Conservation (phyloP, 2,888 invertebrate genomes). For the Palloptera scutellata region DNA sequence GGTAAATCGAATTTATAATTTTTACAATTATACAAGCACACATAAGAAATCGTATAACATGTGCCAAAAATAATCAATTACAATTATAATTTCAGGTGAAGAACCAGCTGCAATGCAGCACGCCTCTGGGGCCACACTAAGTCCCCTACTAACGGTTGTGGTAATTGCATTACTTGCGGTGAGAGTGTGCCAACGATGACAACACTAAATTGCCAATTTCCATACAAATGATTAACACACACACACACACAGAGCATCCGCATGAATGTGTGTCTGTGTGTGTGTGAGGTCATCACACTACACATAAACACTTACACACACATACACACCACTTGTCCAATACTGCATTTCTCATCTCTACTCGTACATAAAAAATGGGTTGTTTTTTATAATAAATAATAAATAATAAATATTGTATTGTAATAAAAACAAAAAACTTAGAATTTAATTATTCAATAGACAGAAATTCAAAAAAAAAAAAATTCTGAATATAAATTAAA, state of each 20-base stretch:
- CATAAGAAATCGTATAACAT: neutral
- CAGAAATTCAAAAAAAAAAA: conserved; percentile 39
- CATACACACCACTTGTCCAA: conserved; percentile 48
- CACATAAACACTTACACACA: conserved; percentile 21
- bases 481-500: conserved; percentile 21
- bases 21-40: neutral
- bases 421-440: neutral
- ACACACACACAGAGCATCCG: neutral
- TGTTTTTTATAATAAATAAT: conserved; percentile 53
- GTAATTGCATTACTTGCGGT: conserved; percentile 52
- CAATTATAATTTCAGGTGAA: conserved; percentile 52
- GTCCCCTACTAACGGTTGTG: conserved; percentile 56
- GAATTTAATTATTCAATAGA: conserved; percentile 33
- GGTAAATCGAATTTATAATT: conserved; percentile 67
- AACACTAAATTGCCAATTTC: conserved; percentile 37
- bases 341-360: conserved; percentile 57
- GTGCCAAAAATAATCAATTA: neutral
- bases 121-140: conserved; percentile 51
- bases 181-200: conserved; percentile 52
- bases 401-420: conserved; percentile 30
- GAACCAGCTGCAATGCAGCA: conserved; percentile 65
- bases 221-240: neutral
- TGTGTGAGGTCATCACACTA: neutral
- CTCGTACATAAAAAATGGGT: conserved; percentile 53
- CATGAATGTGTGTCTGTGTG: neutral